Base-by-base conservation (phyloP, 2,797 vertebrate species). In the Capromys pilorides region DNA sequence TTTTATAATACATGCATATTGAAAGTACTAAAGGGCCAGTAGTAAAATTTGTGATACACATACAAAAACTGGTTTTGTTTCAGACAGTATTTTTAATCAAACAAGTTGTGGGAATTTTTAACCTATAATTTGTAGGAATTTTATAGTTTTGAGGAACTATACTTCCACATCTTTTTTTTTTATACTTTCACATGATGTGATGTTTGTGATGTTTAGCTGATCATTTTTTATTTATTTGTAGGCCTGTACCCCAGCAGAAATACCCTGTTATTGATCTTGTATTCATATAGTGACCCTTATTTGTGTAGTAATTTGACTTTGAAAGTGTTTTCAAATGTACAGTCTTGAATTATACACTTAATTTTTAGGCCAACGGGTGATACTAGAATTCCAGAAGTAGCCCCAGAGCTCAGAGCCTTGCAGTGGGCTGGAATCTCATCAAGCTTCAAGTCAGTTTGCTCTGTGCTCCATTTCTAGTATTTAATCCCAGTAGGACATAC, bases 1-100 rank as follows among this genome's bases (percentile, higher is more conserved):
- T 90, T 91, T 61, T 91, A 45, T 61, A 84, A 45, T 51, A 62
- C 71, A 14, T 67, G 12, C 78, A 12, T 75, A 39, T 62, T 95
- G 41, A 83, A 95, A 93, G 45, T 66, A 41, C 19, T 92, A 19
- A 96, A 62, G 41, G 41, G 64, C 79, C 57, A 88, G n/a, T 61
- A 94, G 84, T 84, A 90, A 86, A 84, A 41, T 71, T 73, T 93
- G 41, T 22, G 49, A 66, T 19, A 26, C 51, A 62, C 28, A 66
- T n/a, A 22, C 78, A 80, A 41, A 64, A 83, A 41, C 5, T n/a
- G 10, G 24, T 36, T 71, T 57, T 80, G 28, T 57, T 57, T n/a
- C 26, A 78, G 90, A 33, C 45, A n/a, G 6, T 19, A 28, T 85
- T 95, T 89, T 31, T 93, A 78, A 67, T 80, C 71, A 89, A 16